A percentile compares a stretch with the other conserved stretches of the same genome.
These are phyloP conservation scores for Hypena proboscidalis DNA, from an alignment of 2,888 invertebrate genomes.

Conservation along the genomic window DNA sequence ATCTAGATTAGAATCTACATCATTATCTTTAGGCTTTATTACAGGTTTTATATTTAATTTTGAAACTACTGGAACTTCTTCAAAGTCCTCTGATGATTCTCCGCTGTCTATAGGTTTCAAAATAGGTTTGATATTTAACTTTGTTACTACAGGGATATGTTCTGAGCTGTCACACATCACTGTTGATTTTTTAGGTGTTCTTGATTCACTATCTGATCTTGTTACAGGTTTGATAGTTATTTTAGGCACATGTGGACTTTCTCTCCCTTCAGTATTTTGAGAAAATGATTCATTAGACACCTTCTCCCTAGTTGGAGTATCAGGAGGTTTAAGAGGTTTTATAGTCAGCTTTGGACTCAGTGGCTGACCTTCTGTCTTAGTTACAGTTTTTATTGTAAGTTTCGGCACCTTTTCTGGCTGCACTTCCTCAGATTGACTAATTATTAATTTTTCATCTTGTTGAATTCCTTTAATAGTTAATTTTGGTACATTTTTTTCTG, in stretches of 20 bases:
- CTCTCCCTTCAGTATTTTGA: constrained; percentile 60
- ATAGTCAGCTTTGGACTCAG: constrained; percentile 80
- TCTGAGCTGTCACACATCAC: constrained; percentile 61
- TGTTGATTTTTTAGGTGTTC: constrained; percentile 56
- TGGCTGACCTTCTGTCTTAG: constrained; percentile 70
- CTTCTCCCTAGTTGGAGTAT: constrained; percentile 58
- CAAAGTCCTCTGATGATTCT: constrained; percentile 61
- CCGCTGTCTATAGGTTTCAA: constrained; percentile 71
- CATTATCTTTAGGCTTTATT: constrained; percentile 78
- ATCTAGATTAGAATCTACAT: constrained; percentile 74
- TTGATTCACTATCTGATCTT: constrained; percentile 59
- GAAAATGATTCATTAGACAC: constrained; percentile 60
- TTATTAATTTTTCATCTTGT: constrained; percentile 69
- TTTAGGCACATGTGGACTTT: constrained; percentile 82
- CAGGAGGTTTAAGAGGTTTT: constrained; percentile 75
- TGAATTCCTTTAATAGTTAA: constrained; percentile 74
- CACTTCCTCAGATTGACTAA: constrained; percentile 70
- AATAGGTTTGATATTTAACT: constrained; percentile 78
- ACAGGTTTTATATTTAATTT: constrained; percentile 85
- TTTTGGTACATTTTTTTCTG: constrained; percentile 77
- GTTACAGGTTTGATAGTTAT: constrained; percentile 84
- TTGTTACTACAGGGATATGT: constrained; percentile 73
- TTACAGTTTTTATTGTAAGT: constrained; percentile 74
- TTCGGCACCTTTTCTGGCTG: constrained; percentile 74
- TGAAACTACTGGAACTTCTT: constrained; percentile 81